These are phyloP conservation scores for Meteorus cinctellus DNA, from an alignment of 2,888 invertebrate genomes.

Conservation along the genomic window DNA sequence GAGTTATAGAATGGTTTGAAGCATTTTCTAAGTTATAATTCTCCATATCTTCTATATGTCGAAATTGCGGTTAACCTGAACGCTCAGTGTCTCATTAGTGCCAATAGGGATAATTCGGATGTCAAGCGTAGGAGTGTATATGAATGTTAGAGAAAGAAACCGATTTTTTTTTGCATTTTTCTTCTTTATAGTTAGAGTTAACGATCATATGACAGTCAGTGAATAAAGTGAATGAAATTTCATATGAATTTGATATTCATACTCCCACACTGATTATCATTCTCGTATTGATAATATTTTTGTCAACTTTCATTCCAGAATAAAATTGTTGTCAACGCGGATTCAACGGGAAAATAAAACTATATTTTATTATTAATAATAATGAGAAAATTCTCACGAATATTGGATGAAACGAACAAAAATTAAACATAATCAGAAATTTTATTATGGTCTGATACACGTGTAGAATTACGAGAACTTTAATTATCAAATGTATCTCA, in stretches of 20 bases:
- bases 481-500: too few relatives aligned
- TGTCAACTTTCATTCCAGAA: neutral
- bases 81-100: constrained; percentile 10
- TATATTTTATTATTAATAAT: neutral
- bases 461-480: too few relatives aligned
- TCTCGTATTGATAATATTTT: neutral
- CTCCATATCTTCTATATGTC: neutral
- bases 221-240: neutral
- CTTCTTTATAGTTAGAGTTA: constrained; percentile 3
- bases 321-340: neutral
- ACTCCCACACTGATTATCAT: neutral
- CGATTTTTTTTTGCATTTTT: neutral
- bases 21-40: neutral
- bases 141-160: neutral
- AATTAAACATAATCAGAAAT: neutral
- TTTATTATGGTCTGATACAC: neutral
- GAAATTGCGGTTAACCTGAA: neutral
- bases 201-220: neutral
- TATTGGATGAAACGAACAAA: neutral
- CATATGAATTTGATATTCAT: neutral
- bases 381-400: neutral
- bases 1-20: neutral
- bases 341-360: neutral
- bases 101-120: neutral
- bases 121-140: neutral